These are phyloP conservation scores for Drosophila austrosaltans DNA, from an alignment of 2,888 invertebrate species.

Conservation along the genomic window DNA sequence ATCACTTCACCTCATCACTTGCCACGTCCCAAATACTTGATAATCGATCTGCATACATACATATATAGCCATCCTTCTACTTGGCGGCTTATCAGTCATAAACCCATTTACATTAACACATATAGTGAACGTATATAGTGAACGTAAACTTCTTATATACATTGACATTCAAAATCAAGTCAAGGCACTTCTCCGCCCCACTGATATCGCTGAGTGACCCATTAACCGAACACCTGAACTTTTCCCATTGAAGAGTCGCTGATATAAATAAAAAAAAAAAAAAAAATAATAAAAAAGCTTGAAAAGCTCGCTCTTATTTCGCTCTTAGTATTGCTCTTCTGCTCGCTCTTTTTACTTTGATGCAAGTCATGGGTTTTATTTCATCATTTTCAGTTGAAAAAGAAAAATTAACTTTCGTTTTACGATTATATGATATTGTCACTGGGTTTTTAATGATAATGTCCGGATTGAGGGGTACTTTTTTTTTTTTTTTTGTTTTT, in stretches of 20 bases:
- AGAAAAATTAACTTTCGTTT: slow-evolving; percentile 4
- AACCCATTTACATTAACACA: not conserved
- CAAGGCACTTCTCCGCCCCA: slow-evolving; percentile 34
- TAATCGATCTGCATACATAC: slow-evolving; percentile 7
- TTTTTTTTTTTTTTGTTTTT: not conserved
- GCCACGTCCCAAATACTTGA: slow-evolving; percentile 16
- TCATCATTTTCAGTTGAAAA: slow-evolving; percentile 47
- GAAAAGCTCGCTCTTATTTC: slow-evolving; percentile 6
- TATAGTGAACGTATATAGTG: not conserved
- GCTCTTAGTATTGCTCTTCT: not conserved
- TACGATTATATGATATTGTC: slow-evolving; percentile 9
- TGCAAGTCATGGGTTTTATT: slow-evolving; percentile 45
- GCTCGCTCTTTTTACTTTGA: slow-evolving; percentile 21
- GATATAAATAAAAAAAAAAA: slow-evolving; percentile 19
- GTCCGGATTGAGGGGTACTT: slow-evolving; percentile 7
- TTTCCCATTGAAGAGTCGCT: slow-evolving; percentile 9
- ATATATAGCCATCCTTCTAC: slow-evolving; percentile 11
- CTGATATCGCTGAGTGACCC: slow-evolving; percentile 27
- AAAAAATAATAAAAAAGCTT: slow-evolving; percentile 8
- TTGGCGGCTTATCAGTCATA: slow-evolving; percentile 5
- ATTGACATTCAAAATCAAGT: slow-evolving; percentile 39
- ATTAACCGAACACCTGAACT: slow-evolving; percentile 25
- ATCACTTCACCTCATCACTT: slow-evolving; percentile 12
- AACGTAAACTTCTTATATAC: not conserved
- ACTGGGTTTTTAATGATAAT: slow-evolving; percentile 12